Evolutionary conservation across 1,140 invertebrate genomes (phyloP), one percentile per base, ranked within the genome.

Genomic region (Lepeophtheirus salmonis): DNA sequence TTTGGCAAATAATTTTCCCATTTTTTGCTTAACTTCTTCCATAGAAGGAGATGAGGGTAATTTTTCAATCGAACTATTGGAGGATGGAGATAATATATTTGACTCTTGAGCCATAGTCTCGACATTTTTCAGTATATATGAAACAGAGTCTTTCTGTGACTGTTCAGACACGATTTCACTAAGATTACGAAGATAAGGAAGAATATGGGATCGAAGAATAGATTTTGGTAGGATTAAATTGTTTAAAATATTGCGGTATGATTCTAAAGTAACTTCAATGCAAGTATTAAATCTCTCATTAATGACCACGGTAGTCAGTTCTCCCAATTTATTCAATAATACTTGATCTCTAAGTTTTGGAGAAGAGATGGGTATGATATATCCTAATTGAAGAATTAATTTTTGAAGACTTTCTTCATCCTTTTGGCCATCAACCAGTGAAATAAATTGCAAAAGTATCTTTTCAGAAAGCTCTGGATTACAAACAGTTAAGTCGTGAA

Each of bases 21-120:
- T 57, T 57, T 48, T 57, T 16, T 57, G 55, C 55, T 57, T 57
- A 17, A 57, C 25, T 25, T 57, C 55, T 17, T 57, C 55, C 55
- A 57, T 13, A n/a, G 55, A 57, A n/a, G 55, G 22, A 17, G 55
- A 57, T 18, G 20, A 24, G 22, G 23, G 18, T n/a, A 54, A 16
- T 23, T 54, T 54, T 2, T 20, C 17, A n/a, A 2, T 24, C 21
- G 17, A 2, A 23, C 21, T 20, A 20, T 14, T 16, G 52, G 18
- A 12, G 10, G 52, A 21, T 23, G 52, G 52, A 12, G 18, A 24
- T n/a, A 12, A 21, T 3, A 21, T 20, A 21, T 24, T 20, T 16
- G 20, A 16, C 52, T 3, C 52, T 16, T 20, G 2, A 13, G 18
- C 52, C 52, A 54, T 24, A 20, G 18, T n/a, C 20, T 54, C 20